A percentile compares a stretch with the other conserved stretches of the same genome.
These are phyloP conservation scores for Asobara japonica DNA, from an alignment of 1,140 invertebrate genomes.

Conservation along the genomic window DNA sequence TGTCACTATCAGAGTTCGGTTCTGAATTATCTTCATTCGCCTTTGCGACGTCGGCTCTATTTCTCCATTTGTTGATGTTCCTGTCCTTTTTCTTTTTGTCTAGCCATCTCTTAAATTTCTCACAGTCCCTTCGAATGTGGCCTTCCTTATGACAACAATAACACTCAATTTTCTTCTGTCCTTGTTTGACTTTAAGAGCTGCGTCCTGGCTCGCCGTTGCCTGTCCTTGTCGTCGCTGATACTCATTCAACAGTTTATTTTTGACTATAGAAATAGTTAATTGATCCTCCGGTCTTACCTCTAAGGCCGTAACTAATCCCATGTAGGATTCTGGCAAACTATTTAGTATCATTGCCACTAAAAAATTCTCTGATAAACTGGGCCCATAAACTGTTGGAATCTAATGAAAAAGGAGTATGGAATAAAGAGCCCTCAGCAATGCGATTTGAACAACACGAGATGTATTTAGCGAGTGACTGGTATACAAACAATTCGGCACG, in stretches of 20 bases:
- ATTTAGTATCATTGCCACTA: neutral
- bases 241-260: constrained; percentile 38
- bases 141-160: neutral
- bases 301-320: constrained; percentile 40
- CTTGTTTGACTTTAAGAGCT: neutral
- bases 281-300: constrained; percentile 34
- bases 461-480: no score
- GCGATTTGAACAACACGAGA: no score
- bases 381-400: no score
- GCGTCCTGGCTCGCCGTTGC: neutral
- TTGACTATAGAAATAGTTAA: constrained; percentile 29
- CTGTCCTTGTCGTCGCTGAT: constrained; percentile 4
- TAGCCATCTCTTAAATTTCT: neutral
- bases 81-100: neutral
- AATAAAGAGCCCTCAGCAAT: no score
- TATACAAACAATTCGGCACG: no score
- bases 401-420: no score
- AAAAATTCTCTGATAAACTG: neutral
- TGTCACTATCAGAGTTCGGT: neutral
- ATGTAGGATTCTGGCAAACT: constrained; percentile 16
- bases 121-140: neutral
- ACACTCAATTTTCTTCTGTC: neutral
- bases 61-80: neutral
- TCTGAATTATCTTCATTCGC: neutral
- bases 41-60: neutral